Evolutionary conservation across 2,113 vertebrate species (phyloP).

Genomic region (Turnix velox): DNA sequence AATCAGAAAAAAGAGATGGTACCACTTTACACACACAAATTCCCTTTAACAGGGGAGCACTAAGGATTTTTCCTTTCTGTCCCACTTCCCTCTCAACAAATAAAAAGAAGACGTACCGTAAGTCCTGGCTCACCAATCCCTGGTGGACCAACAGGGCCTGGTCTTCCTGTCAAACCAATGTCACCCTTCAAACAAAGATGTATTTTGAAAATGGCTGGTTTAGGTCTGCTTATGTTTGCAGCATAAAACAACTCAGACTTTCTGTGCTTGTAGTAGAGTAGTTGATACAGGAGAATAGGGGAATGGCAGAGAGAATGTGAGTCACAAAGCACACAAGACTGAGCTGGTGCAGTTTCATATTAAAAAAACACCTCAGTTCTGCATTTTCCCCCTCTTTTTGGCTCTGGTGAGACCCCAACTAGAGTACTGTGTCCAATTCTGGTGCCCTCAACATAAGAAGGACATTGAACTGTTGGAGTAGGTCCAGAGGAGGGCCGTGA

Average conservation of each 20-base stretch:
- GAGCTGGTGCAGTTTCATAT: neutral
- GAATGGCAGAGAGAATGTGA: neutral
- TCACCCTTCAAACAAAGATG: constrained; percentile 78
- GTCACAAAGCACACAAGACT: neutral
- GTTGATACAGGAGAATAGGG: neutral
- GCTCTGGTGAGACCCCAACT: too few species aligned
- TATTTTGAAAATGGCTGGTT: neutral
- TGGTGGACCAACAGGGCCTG: constrained; percentile 80
- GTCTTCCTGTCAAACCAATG: constrained; percentile 79
- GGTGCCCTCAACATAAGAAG: too few species aligned
- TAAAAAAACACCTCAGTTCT: neutral
- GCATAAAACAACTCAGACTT: neutral
- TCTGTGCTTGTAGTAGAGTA: neutral
- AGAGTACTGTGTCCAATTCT: too few species aligned
- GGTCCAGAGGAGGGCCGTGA: too few species aligned
- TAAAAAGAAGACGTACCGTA: constrained; percentile 71
- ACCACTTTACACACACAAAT: neutral
- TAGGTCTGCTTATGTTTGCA: neutral
- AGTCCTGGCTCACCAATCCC: constrained; percentile 84
- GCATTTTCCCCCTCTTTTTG: too few species aligned
- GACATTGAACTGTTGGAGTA: too few species aligned
- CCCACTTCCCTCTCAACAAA: neutral
- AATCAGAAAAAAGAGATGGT: neutral
- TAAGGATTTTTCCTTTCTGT: neutral
- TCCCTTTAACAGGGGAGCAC: neutral